Percentiles rank a stretch among this genome's conserved stretches.
These are phyloP conservation scores for Conus canariensis DNA, from an alignment of 2,888 invertebrate genomes.

Conservation along the genomic window DNA sequence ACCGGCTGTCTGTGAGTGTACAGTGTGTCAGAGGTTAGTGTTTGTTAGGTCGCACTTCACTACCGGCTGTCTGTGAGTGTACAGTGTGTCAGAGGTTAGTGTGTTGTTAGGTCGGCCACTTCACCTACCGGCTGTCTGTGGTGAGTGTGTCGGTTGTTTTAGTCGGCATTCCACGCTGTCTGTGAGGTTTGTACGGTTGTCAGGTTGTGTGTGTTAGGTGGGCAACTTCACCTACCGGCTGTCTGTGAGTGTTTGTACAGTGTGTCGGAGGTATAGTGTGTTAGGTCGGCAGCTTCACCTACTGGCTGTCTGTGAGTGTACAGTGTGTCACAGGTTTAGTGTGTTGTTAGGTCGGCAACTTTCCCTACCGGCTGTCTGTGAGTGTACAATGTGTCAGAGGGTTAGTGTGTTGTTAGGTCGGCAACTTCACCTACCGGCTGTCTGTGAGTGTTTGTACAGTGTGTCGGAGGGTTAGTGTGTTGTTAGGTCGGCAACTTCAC, in stretches of 20 bases:
- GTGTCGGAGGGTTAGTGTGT: background rate
- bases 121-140: too few species aligned
- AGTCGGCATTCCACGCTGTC: too few species aligned
- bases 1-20: background rate
- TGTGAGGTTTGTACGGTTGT: too few species aligned
- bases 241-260: constrained; percentile 38
- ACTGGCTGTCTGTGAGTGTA: constrained; percentile 48
- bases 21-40: background rate
- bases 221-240: constrained; percentile 61
- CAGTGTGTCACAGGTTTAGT: too few species aligned
- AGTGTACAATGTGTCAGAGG: too few species aligned
- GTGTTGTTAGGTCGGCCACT: background rate
- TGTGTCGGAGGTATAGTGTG: too few species aligned
- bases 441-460: background rate
- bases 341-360: too few species aligned
- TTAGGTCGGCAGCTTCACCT: constrained; percentile 63
- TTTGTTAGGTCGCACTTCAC: background rate
- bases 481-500: background rate
- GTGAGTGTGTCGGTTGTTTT: background rate
- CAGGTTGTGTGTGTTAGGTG: constrained; percentile 65
- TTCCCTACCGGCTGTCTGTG: too few species aligned
- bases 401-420: too few species aligned
- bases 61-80: background rate
- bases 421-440: too few species aligned
- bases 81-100: background rate